Percentiles rank a stretch among this genome's conserved stretches.
Evolutionary conservation across 2,888 invertebrate genomes (phyloP).

Genomic region (Lamellibrachia columna): DNA sequence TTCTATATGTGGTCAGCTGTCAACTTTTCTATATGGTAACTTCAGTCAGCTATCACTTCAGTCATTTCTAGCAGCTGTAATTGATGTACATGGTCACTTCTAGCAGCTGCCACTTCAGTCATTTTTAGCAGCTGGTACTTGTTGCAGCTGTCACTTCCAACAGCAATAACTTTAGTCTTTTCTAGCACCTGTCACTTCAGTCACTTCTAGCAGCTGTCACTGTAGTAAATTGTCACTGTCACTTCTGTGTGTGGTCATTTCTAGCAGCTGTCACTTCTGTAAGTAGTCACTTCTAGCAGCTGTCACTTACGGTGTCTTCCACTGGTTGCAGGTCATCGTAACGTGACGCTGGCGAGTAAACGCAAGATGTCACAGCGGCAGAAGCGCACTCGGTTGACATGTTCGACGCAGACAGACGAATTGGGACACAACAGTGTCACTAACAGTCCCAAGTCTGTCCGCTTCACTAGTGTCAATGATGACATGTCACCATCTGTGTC

Average conservation of each 20-base stretch:
- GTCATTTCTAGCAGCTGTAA: neutral
- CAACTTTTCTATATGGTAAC: neutral
- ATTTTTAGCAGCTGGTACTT: neutral
- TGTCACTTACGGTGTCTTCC: neutral
- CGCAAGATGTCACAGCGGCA: constrained; percentile 62
- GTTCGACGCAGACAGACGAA: constrained; percentile 56
- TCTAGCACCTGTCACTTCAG: neutral
- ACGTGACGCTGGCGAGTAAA: constrained; percentile 57
- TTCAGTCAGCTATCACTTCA: too few species aligned
- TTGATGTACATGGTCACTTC: neutral
- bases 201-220: neutral
- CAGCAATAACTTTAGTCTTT: neutral
- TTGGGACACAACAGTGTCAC: constrained; percentile 28
- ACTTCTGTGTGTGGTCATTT: neutral
- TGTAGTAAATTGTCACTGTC: neutral
- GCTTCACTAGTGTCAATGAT: neutral
- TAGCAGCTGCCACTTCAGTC: neutral
- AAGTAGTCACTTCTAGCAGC: neutral
- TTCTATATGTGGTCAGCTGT: neutral
- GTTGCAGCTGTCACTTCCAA: neutral
- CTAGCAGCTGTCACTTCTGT: neutral
- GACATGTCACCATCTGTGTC: constrained; percentile 3
- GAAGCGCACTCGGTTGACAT: constrained; percentile 45
- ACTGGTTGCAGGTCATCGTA: constrained; percentile 35
- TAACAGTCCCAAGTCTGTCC: constrained; percentile 29